Evolutionary conservation across 2,888 invertebrate genomes (phyloP).

Genomic region (Tuberolachnus salignus): DNA sequence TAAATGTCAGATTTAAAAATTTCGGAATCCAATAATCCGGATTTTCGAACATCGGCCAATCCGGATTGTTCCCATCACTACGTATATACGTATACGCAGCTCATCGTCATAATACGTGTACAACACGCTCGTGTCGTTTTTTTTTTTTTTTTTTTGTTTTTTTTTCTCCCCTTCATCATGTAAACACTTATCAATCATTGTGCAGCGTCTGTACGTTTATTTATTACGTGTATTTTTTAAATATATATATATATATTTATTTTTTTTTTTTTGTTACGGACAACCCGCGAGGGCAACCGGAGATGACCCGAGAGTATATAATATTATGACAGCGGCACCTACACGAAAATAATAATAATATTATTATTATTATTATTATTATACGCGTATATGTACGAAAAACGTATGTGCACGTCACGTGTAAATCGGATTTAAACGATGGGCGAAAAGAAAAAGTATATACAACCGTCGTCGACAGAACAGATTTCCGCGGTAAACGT

Average conservation of each 20-base stretch:
- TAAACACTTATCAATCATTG: constrained; percentile 50
- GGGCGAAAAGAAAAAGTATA: too few species aligned
- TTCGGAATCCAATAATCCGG: too few species aligned
- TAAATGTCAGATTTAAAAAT: too few species aligned
- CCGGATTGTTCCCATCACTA: too few species aligned
- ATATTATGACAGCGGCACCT: constrained; percentile 23
- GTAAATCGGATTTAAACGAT: too few species aligned
- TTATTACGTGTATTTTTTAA: constrained; percentile 13
- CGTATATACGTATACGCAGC: too few species aligned
- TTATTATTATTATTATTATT: too few species aligned
- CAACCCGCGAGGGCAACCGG: constrained; percentile 19
- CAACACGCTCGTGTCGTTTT: neutral
- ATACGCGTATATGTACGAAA: too few species aligned
- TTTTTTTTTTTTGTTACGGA: constrained; percentile 6
- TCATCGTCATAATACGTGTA: neutral
- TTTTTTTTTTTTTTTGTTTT: neutral
- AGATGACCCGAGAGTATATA: constrained; percentile 11
- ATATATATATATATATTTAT: neutral
- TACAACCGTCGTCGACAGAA: too few species aligned
- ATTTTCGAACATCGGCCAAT: too few species aligned
- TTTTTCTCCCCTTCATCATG: neutral
- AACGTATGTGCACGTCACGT: too few species aligned
- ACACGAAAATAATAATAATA: neutral
- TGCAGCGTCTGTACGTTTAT: constrained; percentile 12
- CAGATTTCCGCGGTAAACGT: too few species aligned